Percentiles rank a stretch among this genome's conserved stretches.
phyloP scores from a whole-genome alignment of 1,140 invertebrate genomes.

The Nasonia longicornis region DNA sequence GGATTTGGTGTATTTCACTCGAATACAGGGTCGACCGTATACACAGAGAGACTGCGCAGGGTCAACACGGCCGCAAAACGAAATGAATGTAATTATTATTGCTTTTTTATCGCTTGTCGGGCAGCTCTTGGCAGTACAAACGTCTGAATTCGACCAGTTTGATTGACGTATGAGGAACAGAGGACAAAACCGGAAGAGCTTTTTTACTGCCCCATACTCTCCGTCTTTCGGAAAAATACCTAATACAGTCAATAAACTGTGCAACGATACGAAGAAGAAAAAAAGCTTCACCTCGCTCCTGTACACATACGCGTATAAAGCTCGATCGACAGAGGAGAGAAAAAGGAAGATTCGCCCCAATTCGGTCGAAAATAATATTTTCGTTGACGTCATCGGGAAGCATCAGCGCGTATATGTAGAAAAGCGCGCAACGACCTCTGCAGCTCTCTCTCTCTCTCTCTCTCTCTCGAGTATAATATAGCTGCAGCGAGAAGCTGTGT shows the following conservation, averaged over 20 bases:
- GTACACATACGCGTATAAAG: no score
- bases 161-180: slow-evolving; percentile 9
- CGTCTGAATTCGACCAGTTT: background rate
- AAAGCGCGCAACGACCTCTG: slow-evolving; percentile 21
- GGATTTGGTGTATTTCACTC: background rate
- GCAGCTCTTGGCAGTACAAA: background rate
- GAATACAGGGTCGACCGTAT: slow-evolving; percentile 3
- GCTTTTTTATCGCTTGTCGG: slow-evolving; percentile 28
- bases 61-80: slow-evolving; percentile 21
- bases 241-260: no score
- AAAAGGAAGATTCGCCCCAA: background rate
- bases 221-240: background rate
- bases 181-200: background rate
- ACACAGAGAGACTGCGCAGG: background rate
- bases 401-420: background rate
- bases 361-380: background rate
- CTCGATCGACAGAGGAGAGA: background rate
- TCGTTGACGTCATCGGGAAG: slow-evolving; percentile 2
- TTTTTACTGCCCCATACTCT: background rate
- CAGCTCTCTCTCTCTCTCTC: background rate
- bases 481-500: background rate
- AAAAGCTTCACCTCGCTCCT: no score
- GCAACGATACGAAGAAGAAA: no score
- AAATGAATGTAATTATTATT: slow-evolving; percentile 32
- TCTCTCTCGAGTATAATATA: background rate